Base-by-base conservation (phyloP, 1,140 invertebrate species). In the Holotrichia oblita region DNA sequence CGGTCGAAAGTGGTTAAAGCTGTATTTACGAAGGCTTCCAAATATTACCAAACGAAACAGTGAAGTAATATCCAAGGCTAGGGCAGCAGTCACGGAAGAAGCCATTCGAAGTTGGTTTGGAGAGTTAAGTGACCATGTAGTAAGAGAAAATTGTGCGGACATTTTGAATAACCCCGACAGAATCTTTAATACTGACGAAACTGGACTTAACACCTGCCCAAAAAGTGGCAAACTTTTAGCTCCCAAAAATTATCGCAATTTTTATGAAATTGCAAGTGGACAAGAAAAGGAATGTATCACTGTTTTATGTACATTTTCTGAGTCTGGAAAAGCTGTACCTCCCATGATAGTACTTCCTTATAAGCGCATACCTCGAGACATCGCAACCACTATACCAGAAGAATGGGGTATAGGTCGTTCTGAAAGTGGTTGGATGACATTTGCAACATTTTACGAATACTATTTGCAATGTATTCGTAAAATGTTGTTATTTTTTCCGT, bases 361-460 rank as follows among this genome's bases (percentile, higher is more conserved):
- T 73, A 75, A 82, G 34, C 27, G 80, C 64, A 73, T 81, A 34
- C 84, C 83, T 72, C 80, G 78, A 76, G 77, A 78, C 10, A 77
- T 86, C n/a, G 81, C 76, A 22, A 44, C 81, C 48, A 84, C 78
- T 76, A 80, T 87, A 24, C 85, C 86, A 17, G 34, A 80, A 77
- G 69, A 81, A 20, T 88, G 87, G 85, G 79, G 27, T 22, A 24
- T 88, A 9, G 86, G 85, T 7, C 83, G 79, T 74, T 83, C 83
- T 44, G 85, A 88, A n/a, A 83, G 72, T 7, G 87, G 87, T 0
- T 88, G 86, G 86, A 88, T 88, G 83, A 84, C 78, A 9, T 75
- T 75, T 17, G 84, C 86, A 80, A 81, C 83, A 3, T 88, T 88
- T 81, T 87, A 82, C 81, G 87, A 87, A 83, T 89, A 86, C 79